Conservation (phyloP, 35 echinoderm and acorn worm species). For the Strongylocentrotus purpuratus region DNA sequence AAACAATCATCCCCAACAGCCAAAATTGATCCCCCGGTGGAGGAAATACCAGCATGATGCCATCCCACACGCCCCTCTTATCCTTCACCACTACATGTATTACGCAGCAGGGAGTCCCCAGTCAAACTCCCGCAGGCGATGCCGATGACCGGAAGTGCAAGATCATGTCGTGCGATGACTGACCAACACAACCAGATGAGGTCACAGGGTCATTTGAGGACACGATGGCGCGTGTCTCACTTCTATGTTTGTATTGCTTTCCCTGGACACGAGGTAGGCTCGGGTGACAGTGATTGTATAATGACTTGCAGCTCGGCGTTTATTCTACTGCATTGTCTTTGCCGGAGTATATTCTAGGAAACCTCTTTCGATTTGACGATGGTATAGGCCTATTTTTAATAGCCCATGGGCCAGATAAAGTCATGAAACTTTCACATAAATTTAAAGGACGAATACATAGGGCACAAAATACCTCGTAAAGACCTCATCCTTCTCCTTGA, state of each 20-base stretch:
- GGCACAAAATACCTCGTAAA: no score
- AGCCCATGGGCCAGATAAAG: background rate
- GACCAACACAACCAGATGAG: background rate
- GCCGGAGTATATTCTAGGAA: background rate
- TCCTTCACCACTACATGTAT: constrained; percentile 10
- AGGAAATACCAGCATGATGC: background rate
- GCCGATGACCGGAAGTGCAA: constrained; percentile 7
- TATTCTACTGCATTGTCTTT: background rate
- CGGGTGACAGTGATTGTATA: background rate
- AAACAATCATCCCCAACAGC: background rate
- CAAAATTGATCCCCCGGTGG: background rate
- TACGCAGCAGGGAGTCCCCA: background rate
- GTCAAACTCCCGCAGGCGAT: background rate
- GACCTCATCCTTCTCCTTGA: no score
- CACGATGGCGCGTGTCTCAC: background rate
- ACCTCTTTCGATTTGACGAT: background rate
- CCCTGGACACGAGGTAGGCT: background rate
- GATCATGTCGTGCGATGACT: background rate
- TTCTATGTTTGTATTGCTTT: background rate
- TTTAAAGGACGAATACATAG: no score
- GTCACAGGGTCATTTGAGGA: constrained; percentile 7
- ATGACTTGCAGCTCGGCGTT: background rate
- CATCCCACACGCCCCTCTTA: background rate
- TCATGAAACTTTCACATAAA: background rate
- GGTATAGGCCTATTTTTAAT: background rate